Conservation (phyloP, 2,113 vertebrate species). For the Grammomys dolichurus region DNA sequence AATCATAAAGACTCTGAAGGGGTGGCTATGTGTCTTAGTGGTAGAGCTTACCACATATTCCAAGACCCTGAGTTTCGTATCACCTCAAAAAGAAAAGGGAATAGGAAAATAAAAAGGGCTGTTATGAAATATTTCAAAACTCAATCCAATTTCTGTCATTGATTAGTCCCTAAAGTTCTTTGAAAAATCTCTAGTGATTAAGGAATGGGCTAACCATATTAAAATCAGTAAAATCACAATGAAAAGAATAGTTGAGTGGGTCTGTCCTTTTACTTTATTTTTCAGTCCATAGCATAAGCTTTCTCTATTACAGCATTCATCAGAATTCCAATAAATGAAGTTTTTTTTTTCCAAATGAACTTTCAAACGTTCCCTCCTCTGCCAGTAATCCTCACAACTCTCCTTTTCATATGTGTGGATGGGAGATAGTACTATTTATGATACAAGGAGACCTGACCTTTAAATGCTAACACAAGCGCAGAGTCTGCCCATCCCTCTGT, state of each 20-base stretch:
- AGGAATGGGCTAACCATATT: background rate
- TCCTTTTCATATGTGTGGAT: background rate
- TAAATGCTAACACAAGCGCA: slow-evolving; percentile 66
- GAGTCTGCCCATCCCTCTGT: background rate
- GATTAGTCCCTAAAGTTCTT: background rate
- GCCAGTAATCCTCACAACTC: background rate
- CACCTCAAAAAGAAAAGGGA: background rate
- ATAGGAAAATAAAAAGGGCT: background rate
- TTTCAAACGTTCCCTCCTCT: background rate
- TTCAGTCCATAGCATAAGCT: background rate
- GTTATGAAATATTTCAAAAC: slow-evolving; percentile 30
- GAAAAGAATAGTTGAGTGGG: background rate
- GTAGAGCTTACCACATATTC: background rate
- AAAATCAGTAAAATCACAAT: slow-evolving; percentile 12
- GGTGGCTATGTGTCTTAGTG: background rate
- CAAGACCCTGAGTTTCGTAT: background rate
- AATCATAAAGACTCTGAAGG: background rate
- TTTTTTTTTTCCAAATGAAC: background rate
- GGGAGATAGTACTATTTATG: slow-evolving; percentile 51
- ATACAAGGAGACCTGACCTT: slow-evolving; percentile 68
- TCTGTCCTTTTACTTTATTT: slow-evolving; percentile 46
- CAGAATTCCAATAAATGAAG: slow-evolving; percentile 17
- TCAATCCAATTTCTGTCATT: background rate
- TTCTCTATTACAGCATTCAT: background rate
- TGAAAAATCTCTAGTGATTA: slow-evolving; percentile 26